Evolutionary conservation across 2,113 vertebrate species (phyloP), one percentile per base, ranked within the genome.

Genomic region (Cathartes aura): DNA sequence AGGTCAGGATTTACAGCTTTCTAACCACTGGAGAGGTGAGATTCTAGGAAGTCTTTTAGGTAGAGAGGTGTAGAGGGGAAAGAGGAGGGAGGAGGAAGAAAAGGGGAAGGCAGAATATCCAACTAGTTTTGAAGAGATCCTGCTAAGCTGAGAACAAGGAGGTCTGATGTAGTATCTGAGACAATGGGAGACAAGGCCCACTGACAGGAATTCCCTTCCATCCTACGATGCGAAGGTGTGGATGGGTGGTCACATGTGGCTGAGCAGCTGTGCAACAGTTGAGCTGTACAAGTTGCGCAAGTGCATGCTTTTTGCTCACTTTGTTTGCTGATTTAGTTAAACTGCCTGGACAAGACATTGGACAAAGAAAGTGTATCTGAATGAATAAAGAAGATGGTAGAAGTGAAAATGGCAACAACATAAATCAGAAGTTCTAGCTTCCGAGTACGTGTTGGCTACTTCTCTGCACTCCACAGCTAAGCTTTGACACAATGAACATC

Each of bases 181-280:
- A 86, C 12, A 76, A 55, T 8, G 18, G 53, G 32, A 68, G 8
- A 58, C 42, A 82, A 80, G 29, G 36, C 19, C 40, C 11, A 29
- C 12, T n/a, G 47, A 29, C 6, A 9, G 43, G 53, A 92, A 78
- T 48, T 88, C 14, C 38, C n/a, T 67, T 79, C 47, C 13, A 26
- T 59, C 11, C 29, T 55, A 7, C 1, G 4, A 24, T 3, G 6
- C 12, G 52, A 85, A 90, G n/a, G n/a, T 62, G 21, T 24, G 30
- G 55, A 42, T 40, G 55, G 59, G 56, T 30, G 47, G 34, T 38
- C 55, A 74, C 24, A 18, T 0, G 0, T 45, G 18, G 21, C 45
- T 50, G 23, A 90, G 36, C 38, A 89, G 48, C 18, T 52, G 43
- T 3, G 2, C 2, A 5, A 82, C 34, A 70, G 15, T 12, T 34